Base-by-base conservation (phyloP, 2,113 vertebrate species). In the Chiloscyllium plagiosum region DNA sequence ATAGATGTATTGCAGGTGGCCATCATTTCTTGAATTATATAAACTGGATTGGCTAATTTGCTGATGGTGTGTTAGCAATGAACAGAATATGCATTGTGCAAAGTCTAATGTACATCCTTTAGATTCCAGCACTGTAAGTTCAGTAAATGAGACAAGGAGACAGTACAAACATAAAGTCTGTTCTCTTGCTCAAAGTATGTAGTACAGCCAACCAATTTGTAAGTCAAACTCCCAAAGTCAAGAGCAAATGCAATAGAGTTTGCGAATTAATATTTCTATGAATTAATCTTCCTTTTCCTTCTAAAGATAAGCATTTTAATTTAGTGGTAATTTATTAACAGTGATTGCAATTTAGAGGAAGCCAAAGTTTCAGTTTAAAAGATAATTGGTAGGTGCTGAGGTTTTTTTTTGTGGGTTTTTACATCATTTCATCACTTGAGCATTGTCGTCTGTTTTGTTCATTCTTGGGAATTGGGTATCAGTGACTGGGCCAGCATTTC, bases 161-260 rank as follows among this genome's bases (percentile, higher is more conserved):
- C 33, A 66, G 33, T 61, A 92, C 17, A 92, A 65, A n/a, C 24
- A 92, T 17, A 42, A 92, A n/a, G 56, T 10, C 29, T 92, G 29
- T 61, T 37, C 65, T 92, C 33, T 5, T 33, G 47, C n/a, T 92
- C 13, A 92, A 66, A 92, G 89, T 33, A 10, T 37, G 61, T n/a
- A 89, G 29, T 33, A 66, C 37, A 92, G 20, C 33, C 56, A 33
- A 92, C 56, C 61, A 92, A 65, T 65, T 66, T 92, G 33, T 66
- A 61, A 61, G 13, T 90, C 13, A 90, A 56, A 13, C 52, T 61
- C 87, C 52, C 13, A 52, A 90, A 13, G 50, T 92, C 56, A 66
- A 65, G 89, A 92, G 6, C n/a, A 92, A 92, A 66, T 66, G 17
- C n/a, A 65, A n/a, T 13, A 92, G 87, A 90, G 52, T 92, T 92